Conservation (phyloP, 2,113 vertebrate genomes). For the Verasper variegatus region DNA sequence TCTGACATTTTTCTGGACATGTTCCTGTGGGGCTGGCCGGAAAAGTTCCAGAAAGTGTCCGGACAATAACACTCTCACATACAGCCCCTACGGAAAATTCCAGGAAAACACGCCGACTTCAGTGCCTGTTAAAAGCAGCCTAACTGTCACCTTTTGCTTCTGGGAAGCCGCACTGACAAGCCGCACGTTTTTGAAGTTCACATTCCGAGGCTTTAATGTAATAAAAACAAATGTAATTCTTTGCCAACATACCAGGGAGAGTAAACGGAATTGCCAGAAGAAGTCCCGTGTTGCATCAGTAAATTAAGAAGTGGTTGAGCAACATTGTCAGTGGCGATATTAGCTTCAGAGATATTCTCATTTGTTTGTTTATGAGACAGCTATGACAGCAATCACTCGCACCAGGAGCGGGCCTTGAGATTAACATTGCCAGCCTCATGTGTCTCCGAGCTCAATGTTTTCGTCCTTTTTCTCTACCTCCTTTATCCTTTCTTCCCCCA, state of each 20-base stretch:
- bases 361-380: constrained; percentile 50
- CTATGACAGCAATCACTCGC: constrained; percentile 45
- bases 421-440: constrained; percentile 47
- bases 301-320: constrained; percentile 43
- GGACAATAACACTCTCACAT: no score
- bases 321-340: constrained; percentile 50
- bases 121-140: no score
- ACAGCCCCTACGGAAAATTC: no score
- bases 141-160: constrained; percentile 2
- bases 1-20: not conserved
- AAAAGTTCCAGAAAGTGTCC: not conserved
- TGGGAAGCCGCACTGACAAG: constrained; percentile 3
- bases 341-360: constrained; percentile 46
- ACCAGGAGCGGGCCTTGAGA: constrained; percentile 39
- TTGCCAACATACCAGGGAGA: constrained; percentile 35
- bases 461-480: constrained; percentile 28
- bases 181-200: not conserved
- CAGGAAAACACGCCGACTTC: no score
- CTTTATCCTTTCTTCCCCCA: not conserved
- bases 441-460: constrained; percentile 26
- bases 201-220: constrained; percentile 12
- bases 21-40: no score
- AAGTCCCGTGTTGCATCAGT: constrained; percentile 56
- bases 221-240: constrained; percentile 23
- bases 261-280: constrained; percentile 23